Conservation (phyloP, 35 echinoderm and acorn worm genomes). For the Acanthaster planci region DNA sequence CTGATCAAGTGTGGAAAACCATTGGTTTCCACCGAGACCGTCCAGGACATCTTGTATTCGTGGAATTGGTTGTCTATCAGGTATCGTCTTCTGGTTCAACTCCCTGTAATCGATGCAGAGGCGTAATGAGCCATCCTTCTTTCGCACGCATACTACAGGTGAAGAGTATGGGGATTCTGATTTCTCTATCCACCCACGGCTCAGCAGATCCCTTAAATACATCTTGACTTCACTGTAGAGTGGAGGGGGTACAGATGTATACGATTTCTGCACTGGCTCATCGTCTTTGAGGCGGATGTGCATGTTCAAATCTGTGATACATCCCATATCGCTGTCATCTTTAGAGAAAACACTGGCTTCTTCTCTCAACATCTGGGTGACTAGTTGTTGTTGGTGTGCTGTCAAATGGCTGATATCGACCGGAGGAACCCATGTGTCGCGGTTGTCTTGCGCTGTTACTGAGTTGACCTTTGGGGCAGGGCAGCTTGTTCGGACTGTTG, state of each 20-base stretch:
- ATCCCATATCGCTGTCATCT: conserved; percentile 50
- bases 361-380: conserved; percentile 37
- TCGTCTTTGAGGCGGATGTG: conserved; percentile 43
- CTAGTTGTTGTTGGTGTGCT: conserved; percentile 10
- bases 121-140: conserved; percentile 43
- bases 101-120: conserved; percentile 58
- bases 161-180: conserved; percentile 52
- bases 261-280: conserved; percentile 59
- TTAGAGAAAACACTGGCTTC: conserved; percentile 32
- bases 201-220: conserved; percentile 41
- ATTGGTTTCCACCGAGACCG: conserved; percentile 32
- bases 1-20: conserved; percentile 67
- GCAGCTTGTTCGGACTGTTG: too few species aligned
- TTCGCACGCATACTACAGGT: conserved; percentile 65
- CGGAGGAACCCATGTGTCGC: conserved; percentile 47
- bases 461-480: too few species aligned
- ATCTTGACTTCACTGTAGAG: conserved; percentile 48
- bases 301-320: conserved; percentile 42
- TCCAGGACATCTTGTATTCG: conserved; percentile 58
- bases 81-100: conserved; percentile 51
- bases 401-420: conserved; percentile 22
- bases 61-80: conserved; percentile 61
- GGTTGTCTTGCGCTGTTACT: too few species aligned
- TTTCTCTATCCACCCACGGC: conserved; percentile 42
- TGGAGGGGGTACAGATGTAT: conserved; percentile 40